Evolutionary conservation across 2,113 vertebrate genomes (phyloP).

Genomic region (Pseudolaguvia tuberculata): DNA sequence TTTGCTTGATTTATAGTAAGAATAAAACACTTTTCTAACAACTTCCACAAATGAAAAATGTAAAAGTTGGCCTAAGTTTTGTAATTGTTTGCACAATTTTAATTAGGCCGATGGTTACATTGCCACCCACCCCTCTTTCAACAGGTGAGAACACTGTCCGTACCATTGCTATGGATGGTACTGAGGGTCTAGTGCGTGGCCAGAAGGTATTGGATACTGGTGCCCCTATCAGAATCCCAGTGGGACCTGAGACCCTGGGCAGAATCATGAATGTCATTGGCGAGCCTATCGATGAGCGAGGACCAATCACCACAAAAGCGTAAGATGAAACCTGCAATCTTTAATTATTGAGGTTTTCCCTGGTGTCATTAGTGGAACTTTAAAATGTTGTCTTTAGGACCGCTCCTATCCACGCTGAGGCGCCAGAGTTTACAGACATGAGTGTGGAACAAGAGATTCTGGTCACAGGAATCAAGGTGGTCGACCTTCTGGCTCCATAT

Average conservation of each 20-base stretch:
- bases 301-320: conserved; percentile 93
- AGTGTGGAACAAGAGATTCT: conserved; percentile 98
- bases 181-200: conserved; percentile 91
- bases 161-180: conserved; percentile 98
- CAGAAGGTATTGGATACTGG: conserved; percentile 93
- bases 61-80: neutral
- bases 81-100: neutral
- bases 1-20: no score
- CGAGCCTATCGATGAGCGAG: conserved; percentile 94
- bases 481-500: conserved; percentile 93
- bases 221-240: conserved; percentile 92
- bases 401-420: conserved; percentile 94
- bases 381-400: conserved; percentile 65
- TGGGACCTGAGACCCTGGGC: conserved; percentile 91
- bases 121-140: neutral
- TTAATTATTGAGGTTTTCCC: neutral
- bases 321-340: conserved; percentile 60
- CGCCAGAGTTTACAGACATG: conserved; percentile 95
- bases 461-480: conserved; percentile 97
- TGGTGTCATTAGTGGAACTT: neutral
- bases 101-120: neutral
- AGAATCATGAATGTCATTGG: conserved; percentile 99
- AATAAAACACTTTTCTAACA: no score
- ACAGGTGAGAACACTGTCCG: conserved; percentile 93
- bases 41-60: no score